Evolutionary conservation across 2,797 vertebrate species (phyloP), one percentile per base, ranked within the genome.

Genomic region (Phrynocephalus guinanensis): DNA sequence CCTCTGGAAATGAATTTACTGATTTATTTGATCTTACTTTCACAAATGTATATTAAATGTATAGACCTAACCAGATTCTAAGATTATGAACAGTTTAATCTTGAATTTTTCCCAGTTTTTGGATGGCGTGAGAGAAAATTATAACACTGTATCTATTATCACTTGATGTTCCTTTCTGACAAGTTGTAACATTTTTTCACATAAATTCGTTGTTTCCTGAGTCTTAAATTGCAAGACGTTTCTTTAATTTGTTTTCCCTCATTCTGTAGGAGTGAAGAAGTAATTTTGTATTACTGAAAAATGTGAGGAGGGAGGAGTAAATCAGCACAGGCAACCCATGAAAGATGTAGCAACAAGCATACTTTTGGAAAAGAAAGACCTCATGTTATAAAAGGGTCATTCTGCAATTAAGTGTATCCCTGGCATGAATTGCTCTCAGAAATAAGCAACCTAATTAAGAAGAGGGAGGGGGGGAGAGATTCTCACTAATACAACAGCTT

Each of bases 71-170:
- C 15, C 28, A 20, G 38, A n/a, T 50, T 16, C 44, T 26, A 71
- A 70, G 16, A 16, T 16, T 82, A 52, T 44, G 70, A 82, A 52
- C 18, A 88, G 77, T 88, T 66, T 90, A 38, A 18, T 84, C 91
- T 76, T 85, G 91, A 88, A 87, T 86, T 92, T 88, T 91, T 90
- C 92, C 94, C 89, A 89, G 92, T 91, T 94, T 93, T 93, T 80
- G 94, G 92, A 28, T 91, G 9, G 89, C 91, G 92, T 90, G 60
- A 44, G 82, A 87, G 89, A 93, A 95, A 93, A 94, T 93, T 92
- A 92, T 93, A 91, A 90, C 92, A 90, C 91, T 90, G 28, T 89
- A 92, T 91, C 91, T 93, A 93, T 94, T 93, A 95, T 91, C 87
- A 94, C 88, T 90, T 95, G 92, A 26, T 89, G 92, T 92, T 89